phyloP scores from a whole-genome alignment of 2,113 vertebrate species.

The Harpagus bidentatus region DNA sequence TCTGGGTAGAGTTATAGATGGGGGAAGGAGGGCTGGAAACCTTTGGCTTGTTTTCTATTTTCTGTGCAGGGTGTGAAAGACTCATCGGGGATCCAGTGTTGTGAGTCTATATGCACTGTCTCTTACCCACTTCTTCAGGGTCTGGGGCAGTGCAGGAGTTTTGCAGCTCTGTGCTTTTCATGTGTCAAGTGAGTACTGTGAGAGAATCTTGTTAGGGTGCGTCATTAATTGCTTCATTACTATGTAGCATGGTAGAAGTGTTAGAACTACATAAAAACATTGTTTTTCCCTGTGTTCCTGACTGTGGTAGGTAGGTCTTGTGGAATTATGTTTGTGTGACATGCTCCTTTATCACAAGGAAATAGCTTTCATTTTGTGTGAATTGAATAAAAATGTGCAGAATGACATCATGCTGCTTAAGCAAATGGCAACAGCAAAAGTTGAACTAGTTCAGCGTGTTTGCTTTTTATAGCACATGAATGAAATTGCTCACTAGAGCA shows the following conservation, averaged over 20 bases:
- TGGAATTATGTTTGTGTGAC: neutral
- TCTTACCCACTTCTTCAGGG: neutral
- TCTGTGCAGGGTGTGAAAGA: neutral
- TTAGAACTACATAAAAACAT: fast-evolving
- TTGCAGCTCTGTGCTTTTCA: neutral
- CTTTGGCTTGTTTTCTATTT: neutral
- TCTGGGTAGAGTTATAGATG: neutral
- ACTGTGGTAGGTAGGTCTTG: neutral
- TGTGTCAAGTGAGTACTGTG: neutral
- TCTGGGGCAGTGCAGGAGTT: neutral
- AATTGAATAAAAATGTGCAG: neutral
- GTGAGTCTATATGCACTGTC: neutral
- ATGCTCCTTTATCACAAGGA: neutral
- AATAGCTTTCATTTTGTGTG: neutral
- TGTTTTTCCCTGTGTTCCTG: neutral
- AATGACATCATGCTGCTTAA: neutral
- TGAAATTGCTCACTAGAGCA: slow-evolving; percentile 13
- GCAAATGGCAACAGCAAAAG: neutral
- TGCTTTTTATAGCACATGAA: slow-evolving; percentile 26
- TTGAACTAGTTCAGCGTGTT: neutral
- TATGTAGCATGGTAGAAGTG: neutral
- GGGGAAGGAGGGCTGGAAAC: neutral
- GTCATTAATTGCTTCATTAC: neutral
- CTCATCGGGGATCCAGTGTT: neutral
- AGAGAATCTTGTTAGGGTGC: fast-evolving